Evolutionary conservation across 2,888 invertebrate genomes (phyloP).

Genomic region (Lucinisca nassula): DNA sequence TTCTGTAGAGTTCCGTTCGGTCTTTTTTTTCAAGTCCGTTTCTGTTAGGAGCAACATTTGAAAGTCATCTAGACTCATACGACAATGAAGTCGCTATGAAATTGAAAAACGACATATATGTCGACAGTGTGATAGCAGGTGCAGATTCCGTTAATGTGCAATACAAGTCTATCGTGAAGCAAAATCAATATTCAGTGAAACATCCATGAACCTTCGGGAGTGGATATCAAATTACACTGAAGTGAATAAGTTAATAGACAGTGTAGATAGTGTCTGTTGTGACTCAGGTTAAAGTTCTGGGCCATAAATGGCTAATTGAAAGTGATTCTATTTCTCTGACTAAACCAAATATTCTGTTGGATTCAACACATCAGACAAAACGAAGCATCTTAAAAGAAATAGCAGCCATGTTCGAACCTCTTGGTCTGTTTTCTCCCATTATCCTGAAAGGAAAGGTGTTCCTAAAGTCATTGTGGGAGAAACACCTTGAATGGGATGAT

Average conservation of each 20-base stretch:
- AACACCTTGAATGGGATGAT: too few species aligned
- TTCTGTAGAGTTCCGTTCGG: too few species aligned
- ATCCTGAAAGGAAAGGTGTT: neutral
- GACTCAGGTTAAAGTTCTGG: neutral
- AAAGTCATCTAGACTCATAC: too few species aligned
- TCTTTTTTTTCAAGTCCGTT: too few species aligned
- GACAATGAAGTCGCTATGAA: too few species aligned
- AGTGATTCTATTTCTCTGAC: neutral
- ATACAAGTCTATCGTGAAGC: too few species aligned
- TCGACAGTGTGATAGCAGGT: too few species aligned
- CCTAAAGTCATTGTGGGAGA: too few species aligned
- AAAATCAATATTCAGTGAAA: neutral
- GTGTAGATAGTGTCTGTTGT: neutral
- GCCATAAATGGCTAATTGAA: neutral
- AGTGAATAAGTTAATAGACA: neutral
- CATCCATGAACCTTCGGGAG: neutral
- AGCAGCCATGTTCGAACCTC: neutral
- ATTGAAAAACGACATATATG: too few species aligned
- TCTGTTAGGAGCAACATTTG: too few species aligned
- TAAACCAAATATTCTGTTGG: neutral
- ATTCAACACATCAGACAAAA: too few species aligned
- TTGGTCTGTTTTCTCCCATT: neutral
- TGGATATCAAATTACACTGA: neutral
- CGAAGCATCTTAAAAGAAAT: neutral
- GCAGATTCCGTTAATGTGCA: too few species aligned